phyloP scores from a whole-genome alignment of 2,888 invertebrate species.

The Zaprionus bogoriensis region DNA sequence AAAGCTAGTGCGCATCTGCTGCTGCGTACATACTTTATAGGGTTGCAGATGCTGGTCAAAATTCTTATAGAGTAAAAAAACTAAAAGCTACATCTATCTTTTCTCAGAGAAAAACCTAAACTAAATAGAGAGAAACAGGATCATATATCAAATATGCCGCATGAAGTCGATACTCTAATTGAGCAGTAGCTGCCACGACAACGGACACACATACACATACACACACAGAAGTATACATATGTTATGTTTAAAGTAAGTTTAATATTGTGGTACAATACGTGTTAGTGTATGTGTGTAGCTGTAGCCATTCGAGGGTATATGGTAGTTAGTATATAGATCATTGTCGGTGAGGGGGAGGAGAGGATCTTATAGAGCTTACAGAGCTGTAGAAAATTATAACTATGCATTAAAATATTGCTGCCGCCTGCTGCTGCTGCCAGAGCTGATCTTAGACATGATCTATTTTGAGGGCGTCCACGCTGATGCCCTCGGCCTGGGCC shows the following conservation, averaged over 20 bases:
- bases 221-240: too few species aligned
- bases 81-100: too few species aligned
- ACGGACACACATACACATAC: conserved; percentile 46
- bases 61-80: too few species aligned
- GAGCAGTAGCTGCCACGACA: conserved; percentile 56
- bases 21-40: too few species aligned
- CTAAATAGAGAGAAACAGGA: background rate
- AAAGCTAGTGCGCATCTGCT: too few species aligned
- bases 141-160: conserved; percentile 28
- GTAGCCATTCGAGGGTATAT: conserved; percentile 50
- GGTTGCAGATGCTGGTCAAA: too few species aligned
- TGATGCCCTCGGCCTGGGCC: conserved; percentile 68
- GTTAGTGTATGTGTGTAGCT: conserved; percentile 37
- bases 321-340: too few species aligned
- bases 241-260: conserved; percentile 46
- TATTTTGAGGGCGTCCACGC: conserved; percentile 64
- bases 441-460: conserved; percentile 56
- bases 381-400: conserved; percentile 43
- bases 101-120: background rate
- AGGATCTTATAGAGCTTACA: conserved; percentile 44
- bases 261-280: conserved; percentile 50
- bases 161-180: conserved; percentile 58
- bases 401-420: conserved; percentile 54
- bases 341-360: background rate
- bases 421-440: conserved; percentile 22